A percentile compares a stretch with the other conserved stretches of the same genome.
These are phyloP conservation scores for Zosterops lateralis DNA, from an alignment of 2,113 vertebrate genomes.

Conservation along the genomic window DNA sequence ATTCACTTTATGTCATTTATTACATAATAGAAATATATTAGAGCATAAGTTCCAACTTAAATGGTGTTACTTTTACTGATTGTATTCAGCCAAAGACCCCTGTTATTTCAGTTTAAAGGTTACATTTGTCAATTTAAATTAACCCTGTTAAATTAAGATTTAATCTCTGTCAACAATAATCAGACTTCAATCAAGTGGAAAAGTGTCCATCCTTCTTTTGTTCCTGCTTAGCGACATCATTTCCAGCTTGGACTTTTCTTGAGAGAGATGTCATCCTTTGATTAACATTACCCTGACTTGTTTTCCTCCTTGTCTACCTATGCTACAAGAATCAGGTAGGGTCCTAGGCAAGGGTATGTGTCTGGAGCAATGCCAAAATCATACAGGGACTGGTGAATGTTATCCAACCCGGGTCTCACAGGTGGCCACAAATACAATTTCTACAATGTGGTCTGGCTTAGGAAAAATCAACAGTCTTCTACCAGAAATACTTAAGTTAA, in stretches of 20 bases:
- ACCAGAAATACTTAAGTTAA: neutral
- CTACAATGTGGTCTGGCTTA: neutral
- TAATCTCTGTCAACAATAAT: slow-evolving; percentile 25
- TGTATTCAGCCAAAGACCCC: neutral
- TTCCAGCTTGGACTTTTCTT: neutral
- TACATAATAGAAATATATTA: neutral
- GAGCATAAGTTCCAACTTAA: neutral
- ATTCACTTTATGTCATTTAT: neutral
- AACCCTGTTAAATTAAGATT: slow-evolving; percentile 23
- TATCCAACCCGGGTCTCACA: neutral
- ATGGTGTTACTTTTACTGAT: neutral
- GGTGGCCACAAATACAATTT: neutral
- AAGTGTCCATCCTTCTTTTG: neutral
- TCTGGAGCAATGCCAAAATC: neutral
- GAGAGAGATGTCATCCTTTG: neutral
- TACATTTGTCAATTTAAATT: slow-evolving; percentile 44
- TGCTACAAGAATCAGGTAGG: neutral
- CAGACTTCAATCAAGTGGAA: neutral
- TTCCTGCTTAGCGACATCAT: neutral
- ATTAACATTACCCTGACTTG: neutral
- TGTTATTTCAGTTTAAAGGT: slow-evolving; percentile 22
- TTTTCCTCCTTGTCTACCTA: neutral
- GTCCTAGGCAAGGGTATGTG: neutral
- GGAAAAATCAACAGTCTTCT: neutral
- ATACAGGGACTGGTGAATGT: neutral